phyloP scores from a whole-genome alignment of 2,888 invertebrate genomes.

The Pammene fasciana region DNA sequence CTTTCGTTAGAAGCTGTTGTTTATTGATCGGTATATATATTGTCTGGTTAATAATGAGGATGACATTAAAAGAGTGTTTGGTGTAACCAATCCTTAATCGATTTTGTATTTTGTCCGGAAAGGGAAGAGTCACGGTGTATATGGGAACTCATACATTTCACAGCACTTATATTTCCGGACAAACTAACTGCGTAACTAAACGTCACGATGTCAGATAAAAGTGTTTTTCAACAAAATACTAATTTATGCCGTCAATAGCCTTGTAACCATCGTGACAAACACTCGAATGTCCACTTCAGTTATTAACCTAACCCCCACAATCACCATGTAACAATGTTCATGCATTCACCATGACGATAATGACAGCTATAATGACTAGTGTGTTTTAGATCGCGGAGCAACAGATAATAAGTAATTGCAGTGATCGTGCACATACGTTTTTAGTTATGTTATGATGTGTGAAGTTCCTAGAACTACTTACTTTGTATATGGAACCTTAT shows the following conservation, averaged over 20 bases:
- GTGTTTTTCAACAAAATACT: too few relatives aligned
- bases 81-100: too few relatives aligned
- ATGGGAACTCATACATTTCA: too few relatives aligned
- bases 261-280: conserved; percentile 10
- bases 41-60: too few relatives aligned
- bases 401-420: conserved; percentile 14
- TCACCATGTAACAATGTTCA: background rate
- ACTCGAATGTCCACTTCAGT: background rate
- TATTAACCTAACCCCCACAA: background rate
- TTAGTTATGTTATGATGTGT: conserved; percentile 10
- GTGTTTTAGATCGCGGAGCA: background rate
- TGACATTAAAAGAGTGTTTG: too few relatives aligned
- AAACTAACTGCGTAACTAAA: too few relatives aligned
- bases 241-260: conserved; percentile 7
- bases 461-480: conserved; percentile 19
- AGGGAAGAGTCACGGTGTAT: too few relatives aligned
- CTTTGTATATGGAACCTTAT: background rate
- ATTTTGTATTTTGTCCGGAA: too few relatives aligned
- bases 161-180: too few relatives aligned
- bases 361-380: background rate
- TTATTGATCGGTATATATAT: too few relatives aligned
- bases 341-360: conserved; percentile 4
- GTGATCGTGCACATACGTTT: conserved; percentile 4
- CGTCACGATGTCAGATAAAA: too few relatives aligned
- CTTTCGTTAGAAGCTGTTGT: too few relatives aligned